These are phyloP conservation scores for Amphipoea oculea DNA, from an alignment of 2,888 invertebrate species.

Conservation along the genomic window DNA sequence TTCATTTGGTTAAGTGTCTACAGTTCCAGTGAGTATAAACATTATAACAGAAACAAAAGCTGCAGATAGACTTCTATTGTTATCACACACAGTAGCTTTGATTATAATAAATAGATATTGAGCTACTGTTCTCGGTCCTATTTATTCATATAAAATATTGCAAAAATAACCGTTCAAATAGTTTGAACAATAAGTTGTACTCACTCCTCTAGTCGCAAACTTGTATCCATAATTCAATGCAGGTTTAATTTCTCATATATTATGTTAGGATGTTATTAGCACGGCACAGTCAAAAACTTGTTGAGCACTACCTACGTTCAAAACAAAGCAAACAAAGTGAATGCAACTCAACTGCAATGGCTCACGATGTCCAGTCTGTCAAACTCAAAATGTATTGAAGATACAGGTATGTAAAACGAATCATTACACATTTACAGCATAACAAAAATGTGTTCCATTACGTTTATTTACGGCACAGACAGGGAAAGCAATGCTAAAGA, in stretches of 20 bases:
- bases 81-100: slow-evolving; percentile 41
- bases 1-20: not conserved
- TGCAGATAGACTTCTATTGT: slow-evolving; percentile 31
- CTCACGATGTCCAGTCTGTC: slow-evolving; percentile 44
- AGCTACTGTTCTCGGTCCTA: slow-evolving; percentile 9
- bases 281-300: slow-evolving; percentile 58
- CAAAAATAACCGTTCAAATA: slow-evolving; percentile 50
- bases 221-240: slow-evolving; percentile 45
- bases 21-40: not conserved
- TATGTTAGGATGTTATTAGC: slow-evolving; percentile 30
- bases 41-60: slow-evolving; percentile 16
- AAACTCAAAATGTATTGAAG: slow-evolving; percentile 24
- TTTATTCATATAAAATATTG: slow-evolving; percentile 6
- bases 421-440: slow-evolving; percentile 21
- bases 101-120: slow-evolving; percentile 7
- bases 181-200: slow-evolving; percentile 55
- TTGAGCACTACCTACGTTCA: slow-evolving; percentile 59
- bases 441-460: not conserved
- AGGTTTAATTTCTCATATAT: slow-evolving; percentile 40
- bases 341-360: slow-evolving; percentile 62
- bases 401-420: not conserved
- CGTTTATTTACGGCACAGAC: not conserved
- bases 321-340: slow-evolving; percentile 71
- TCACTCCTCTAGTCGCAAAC: slow-evolving; percentile 55
- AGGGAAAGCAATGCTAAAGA: slow-evolving; percentile 36